phyloP scores from a whole-genome alignment of 2,113 vertebrate genomes.

The Capreolus pygargus region DNA sequence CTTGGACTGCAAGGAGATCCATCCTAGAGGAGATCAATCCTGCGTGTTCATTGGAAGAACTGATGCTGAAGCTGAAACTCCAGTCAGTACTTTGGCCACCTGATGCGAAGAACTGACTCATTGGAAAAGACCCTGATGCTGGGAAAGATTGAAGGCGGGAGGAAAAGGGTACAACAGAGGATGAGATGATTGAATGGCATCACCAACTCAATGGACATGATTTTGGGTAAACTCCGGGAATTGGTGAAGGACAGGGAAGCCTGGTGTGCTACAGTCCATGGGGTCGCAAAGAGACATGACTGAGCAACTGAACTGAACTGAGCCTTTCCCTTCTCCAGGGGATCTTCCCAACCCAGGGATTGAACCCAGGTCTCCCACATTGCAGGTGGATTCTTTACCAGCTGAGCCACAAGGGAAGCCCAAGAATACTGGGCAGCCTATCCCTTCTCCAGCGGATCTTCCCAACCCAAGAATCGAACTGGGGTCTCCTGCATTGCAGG shows the following conservation, averaged over 20 bases:
- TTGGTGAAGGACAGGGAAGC: neutral
- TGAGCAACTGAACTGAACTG: neutral
- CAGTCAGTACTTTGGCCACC: neutral
- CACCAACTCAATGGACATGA: neutral
- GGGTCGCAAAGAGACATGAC: neutral
- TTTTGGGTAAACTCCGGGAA: neutral
- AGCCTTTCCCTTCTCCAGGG: neutral
- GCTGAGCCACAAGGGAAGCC: neutral
- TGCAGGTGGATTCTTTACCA: neutral
- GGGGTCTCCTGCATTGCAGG: neutral
- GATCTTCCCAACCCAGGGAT: neutral
- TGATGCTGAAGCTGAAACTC: neutral
- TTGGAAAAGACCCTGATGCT: neutral
- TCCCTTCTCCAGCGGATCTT: neutral
- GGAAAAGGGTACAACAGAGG: fast-evolving
- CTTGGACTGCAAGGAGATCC: neutral
- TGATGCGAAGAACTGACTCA: neutral
- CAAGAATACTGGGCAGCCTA: neutral
- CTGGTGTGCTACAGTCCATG: neutral
- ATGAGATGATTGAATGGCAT: neutral
- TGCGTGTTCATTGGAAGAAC: neutral
- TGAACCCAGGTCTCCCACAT: neutral
- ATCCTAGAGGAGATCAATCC: neutral
- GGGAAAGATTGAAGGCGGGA: neutral
- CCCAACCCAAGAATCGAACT: neutral